Percentiles rank a stretch among this genome's conserved stretches.
These are phyloP conservation scores for Geodia barretti DNA, from an alignment of 37 sponge, comb jelly and placozoan genomes.

Conservation along the genomic window DNA sequence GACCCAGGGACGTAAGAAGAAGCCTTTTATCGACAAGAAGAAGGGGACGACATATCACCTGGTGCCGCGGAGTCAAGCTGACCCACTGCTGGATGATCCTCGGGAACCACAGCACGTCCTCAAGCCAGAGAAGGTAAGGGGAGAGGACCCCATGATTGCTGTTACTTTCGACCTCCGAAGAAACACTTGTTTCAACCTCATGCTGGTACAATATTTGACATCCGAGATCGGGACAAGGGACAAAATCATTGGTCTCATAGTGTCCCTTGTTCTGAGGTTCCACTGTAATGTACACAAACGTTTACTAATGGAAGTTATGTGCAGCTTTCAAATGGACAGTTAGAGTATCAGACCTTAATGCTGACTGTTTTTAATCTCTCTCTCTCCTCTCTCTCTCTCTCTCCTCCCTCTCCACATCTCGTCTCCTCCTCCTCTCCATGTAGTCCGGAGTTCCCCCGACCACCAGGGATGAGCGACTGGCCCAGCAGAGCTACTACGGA, in stretches of 20 bases:
- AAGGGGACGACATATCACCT: conserved; percentile 74
- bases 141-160: too few species aligned
- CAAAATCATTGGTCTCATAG: too few species aligned
- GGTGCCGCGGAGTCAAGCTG: conserved; percentile 93
- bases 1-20: conserved; percentile 89
- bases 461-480: conserved; percentile 35
- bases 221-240: too few species aligned
- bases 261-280: too few species aligned
- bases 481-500: conserved; percentile 83
- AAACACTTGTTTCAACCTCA: too few species aligned
- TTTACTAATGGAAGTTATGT: too few species aligned
- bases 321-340: too few species aligned
- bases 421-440: not conserved
- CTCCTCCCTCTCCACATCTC: not conserved
- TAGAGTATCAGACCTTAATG: too few species aligned
- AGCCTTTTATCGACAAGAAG: conserved; percentile 98
- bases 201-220: too few species aligned
- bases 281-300: too few species aligned
- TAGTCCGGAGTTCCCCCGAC: not conserved
- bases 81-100: conserved; percentile 79
- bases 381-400: not conserved
- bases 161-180: too few species aligned
- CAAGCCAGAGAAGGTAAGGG: conserved; percentile 22
- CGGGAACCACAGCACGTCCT: conserved; percentile 81
- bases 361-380: too few species aligned